Conservation (phyloP, 2,888 invertebrate species). For the Pollenia griseotomentosa region DNA sequence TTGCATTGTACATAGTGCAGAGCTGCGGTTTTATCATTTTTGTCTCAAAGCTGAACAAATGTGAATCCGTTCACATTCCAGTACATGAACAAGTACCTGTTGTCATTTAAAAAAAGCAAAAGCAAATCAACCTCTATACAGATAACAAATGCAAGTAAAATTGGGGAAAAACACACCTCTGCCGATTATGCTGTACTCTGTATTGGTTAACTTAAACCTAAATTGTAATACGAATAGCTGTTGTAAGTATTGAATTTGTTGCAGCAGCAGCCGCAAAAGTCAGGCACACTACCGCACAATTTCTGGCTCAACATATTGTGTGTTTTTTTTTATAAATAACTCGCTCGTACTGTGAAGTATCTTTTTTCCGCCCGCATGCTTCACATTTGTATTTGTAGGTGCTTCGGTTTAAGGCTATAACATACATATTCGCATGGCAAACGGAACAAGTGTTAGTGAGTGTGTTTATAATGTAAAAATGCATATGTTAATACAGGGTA, state of each 20-base stretch:
- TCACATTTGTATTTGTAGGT: conserved; percentile 51
- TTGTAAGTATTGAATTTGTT: conserved; percentile 63
- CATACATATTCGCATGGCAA: not conserved
- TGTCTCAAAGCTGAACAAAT: conserved; percentile 4
- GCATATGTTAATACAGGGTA: not conserved
- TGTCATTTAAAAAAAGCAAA: conserved; percentile 42
- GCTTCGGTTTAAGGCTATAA: conserved; percentile 45
- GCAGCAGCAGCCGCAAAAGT: conserved; percentile 69
- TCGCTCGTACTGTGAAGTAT: conserved; percentile 25
- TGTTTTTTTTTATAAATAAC: conserved; percentile 74
- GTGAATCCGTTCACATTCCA: not conserved
- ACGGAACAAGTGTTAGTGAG: not conserved
- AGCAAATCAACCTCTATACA: conserved; percentile 4
- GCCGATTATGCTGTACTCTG: conserved; percentile 61
- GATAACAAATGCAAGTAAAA: not conserved
- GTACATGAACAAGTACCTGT: conserved; percentile 36
- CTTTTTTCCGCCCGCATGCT: conserved; percentile 37
- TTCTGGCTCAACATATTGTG: conserved; percentile 83
- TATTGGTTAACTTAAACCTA: conserved; percentile 56
- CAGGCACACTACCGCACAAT: conserved; percentile 79
- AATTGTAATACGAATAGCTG: conserved; percentile 68
- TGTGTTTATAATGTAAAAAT: too few relatives aligned
- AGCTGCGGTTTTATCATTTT: conserved; percentile 61
- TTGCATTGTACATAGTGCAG: conserved; percentile 60
- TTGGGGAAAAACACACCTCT: conserved; percentile 15